These are phyloP conservation scores for Phalacrocorax brasilianus DNA, from an alignment of 2,113 vertebrate species.

Conservation along the genomic window DNA sequence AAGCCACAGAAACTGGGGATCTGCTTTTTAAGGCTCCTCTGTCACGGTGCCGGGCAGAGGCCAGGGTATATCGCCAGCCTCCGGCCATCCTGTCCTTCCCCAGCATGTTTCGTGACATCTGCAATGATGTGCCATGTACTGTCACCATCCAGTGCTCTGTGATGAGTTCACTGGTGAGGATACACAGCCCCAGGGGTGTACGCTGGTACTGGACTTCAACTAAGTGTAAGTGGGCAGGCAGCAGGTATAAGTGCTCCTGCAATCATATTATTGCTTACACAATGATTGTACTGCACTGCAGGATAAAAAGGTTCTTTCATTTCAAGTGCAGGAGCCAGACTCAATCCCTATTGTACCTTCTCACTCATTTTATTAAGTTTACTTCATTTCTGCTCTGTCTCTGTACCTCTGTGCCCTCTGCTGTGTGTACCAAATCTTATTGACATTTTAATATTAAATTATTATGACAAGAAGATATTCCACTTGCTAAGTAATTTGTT, in stretches of 20 bases:
- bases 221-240: background rate
- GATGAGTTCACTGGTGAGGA: background rate
- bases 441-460: slow-evolving; percentile 78
- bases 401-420: slow-evolving; percentile 66
- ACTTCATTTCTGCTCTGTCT: slow-evolving; percentile 65
- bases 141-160: background rate
- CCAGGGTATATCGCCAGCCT: background rate
- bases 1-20: rapidly evolving
- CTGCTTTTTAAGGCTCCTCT: background rate
- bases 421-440: slow-evolving; percentile 71
- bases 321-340: slow-evolving; percentile 30
- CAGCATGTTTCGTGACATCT: rapidly evolving
- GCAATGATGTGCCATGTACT: rapidly evolving
- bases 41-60: background rate
- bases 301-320: slow-evolving; percentile 54
- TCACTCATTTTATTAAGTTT: slow-evolving; percentile 69
- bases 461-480: slow-evolving; percentile 74
- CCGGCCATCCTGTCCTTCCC: background rate
- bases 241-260: background rate
- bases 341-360: slow-evolving; percentile 46
- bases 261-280: slow-evolving; percentile 37
- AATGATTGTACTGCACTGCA: slow-evolving; percentile 2
- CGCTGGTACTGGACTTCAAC: background rate
- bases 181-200: background rate
- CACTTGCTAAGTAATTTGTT: slow-evolving; percentile 75